A percentile compares a stretch with the other conserved stretches of the same genome.
Evolutionary conservation across 1,140 invertebrate genomes (phyloP).

Genomic region (Sesamia nonagrioides): DNA sequence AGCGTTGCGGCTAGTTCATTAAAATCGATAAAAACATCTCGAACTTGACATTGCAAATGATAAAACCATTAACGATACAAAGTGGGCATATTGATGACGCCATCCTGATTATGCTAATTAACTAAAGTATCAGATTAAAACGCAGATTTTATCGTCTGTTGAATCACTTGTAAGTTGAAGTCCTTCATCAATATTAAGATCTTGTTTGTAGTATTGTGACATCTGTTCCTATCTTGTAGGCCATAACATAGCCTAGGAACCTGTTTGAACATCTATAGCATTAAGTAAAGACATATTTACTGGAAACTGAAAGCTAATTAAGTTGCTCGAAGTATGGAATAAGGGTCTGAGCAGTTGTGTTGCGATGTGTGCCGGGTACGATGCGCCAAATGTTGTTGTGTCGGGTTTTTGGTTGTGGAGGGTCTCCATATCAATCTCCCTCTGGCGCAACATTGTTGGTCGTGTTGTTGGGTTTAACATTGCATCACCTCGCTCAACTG

Average conservation of each 20-base stretch:
- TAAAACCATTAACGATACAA: not conserved
- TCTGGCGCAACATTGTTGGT: too few relatives aligned
- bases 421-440: too few relatives aligned
- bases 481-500: too few relatives aligned
- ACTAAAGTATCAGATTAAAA: not conserved
- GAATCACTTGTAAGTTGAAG: not conserved
- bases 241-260: not conserved
- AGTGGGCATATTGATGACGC: not conserved
- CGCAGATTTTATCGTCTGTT: slow-evolving; percentile 1
- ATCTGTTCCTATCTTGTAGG: not conserved
- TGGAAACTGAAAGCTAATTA: not conserved
- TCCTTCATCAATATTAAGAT: not conserved
- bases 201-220: not conserved
- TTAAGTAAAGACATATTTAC: not conserved
- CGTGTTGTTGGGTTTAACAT: too few relatives aligned
- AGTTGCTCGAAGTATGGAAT: not conserved
- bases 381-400: too few relatives aligned
- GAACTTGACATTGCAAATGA: not conserved
- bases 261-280: not conserved
- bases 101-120: not conserved
- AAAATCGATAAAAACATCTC: too few relatives aligned
- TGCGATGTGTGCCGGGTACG: too few relatives aligned
- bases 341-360: too few relatives aligned
- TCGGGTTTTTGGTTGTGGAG: too few relatives aligned
- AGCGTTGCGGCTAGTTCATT: too few relatives aligned